Percentiles rank a stretch among this genome's conserved stretches.
Evolutionary conservation across 1,140 invertebrate species (phyloP).

Genomic region (Bombus pascuorum): DNA sequence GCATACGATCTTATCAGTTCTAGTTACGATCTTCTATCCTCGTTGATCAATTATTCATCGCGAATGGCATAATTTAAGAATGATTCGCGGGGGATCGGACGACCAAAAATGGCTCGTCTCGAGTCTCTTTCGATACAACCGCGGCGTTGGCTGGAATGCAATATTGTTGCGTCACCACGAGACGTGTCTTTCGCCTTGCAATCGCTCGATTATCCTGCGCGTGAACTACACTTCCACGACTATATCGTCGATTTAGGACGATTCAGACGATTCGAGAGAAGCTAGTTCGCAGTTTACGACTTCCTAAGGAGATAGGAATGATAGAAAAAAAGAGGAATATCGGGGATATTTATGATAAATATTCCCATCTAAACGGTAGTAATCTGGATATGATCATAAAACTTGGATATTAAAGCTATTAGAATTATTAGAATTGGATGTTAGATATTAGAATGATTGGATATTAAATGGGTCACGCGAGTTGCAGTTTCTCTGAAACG

Average conservation of each 20-base stretch:
- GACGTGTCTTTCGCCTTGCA: not conserved
- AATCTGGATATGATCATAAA: not conserved
- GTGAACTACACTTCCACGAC: not conserved
- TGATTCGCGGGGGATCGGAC: constrained; percentile 1
- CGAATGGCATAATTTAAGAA: not conserved
- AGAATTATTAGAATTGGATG: too few species aligned
- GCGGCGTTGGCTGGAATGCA: constrained; percentile 14
- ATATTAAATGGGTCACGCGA: not conserved
- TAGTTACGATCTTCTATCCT: too few species aligned
- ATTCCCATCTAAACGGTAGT: not conserved
- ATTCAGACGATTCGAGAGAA: not conserved
- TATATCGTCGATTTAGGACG: not conserved
- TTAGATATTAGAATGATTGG: too few species aligned
- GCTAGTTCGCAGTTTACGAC: not conserved
- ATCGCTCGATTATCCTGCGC: not conserved
- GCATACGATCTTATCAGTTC: too few species aligned
- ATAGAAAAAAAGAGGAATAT: not conserved
- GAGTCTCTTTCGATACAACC: constrained; percentile 20
- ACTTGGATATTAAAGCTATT: too few species aligned
- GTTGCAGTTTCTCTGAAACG: not conserved
- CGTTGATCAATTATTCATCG: too few species aligned
- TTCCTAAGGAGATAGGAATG: too few species aligned
- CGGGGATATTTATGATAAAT: not conserved
- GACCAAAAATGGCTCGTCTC: constrained; percentile 36
- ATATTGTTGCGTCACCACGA: constrained; percentile 26